Base-by-base conservation (phyloP, 2,113 vertebrate species). In the Burhinus oedicnemus region DNA sequence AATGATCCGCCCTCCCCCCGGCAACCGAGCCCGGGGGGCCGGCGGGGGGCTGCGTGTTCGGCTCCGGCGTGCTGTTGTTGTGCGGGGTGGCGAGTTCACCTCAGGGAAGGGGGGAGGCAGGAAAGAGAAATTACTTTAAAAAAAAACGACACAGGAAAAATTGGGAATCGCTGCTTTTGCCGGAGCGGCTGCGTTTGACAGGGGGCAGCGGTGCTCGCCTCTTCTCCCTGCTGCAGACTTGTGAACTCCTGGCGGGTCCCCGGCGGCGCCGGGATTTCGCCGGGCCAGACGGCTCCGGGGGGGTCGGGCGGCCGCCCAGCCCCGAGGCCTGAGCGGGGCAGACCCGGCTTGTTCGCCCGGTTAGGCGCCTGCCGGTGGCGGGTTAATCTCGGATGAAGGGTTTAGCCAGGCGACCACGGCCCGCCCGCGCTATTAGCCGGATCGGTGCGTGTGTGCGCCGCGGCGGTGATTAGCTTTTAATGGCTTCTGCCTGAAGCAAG, bases 401-500 rank as follows among this genome's bases (percentile, higher is more conserved):
- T 72, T 97, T 72, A 88, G 69, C 90, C 70, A 61, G 97, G 96
- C 92, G 92, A 96, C 70, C 75, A 0, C 75, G 95, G 95, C 87
- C 94, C 85, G 87, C 88, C 78, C 86, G 80, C 62, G 16, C 68
- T 77, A 95, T 97, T 94, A 92, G 95, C 93, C 70, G 75, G 60
- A 93, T 83, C 79, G 92, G 55, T 71, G 93, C 64, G 57, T 93
- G 83, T 86, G 80, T 42, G 84, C 75, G 55, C 75, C 11, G 91
- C 85, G 88, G 81, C 42, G 40, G 84, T 61, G 95, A 93, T 93
- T 92, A 92, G 95, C 82, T 92, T 93, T 95, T 92, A 89, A 90
- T 95, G 93, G 89, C 89, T 95, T 92, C 89, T 92, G 89, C 82
- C 34, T 82, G 52, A 92, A 96, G 85, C 72, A 5, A 80, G 81